Conservation (phyloP, 2,797 vertebrate species). For the Leptatherina wallacei region DNA sequence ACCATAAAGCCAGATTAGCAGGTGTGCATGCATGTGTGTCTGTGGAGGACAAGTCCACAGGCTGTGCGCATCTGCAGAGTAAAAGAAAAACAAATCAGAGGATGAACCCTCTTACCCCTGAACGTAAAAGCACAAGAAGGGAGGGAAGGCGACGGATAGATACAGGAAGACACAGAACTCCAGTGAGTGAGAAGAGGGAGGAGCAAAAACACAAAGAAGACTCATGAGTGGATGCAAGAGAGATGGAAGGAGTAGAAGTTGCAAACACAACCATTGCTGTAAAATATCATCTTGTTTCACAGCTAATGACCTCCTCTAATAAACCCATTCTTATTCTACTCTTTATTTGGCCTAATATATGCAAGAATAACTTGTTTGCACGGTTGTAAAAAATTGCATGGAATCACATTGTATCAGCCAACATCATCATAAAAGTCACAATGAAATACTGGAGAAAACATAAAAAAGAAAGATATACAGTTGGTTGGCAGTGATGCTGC, state of each 20-base stretch:
- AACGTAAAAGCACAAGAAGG: slow-evolving; percentile 31
- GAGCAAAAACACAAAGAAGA: slow-evolving; percentile 4
- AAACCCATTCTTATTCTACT: not conserved
- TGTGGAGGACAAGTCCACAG: slow-evolving; percentile 51
- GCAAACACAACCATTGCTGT: not conserved
- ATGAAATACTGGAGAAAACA: not conserved
- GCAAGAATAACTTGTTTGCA: not conserved
- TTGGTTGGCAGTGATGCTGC: too few relatives aligned
- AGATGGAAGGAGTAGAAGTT: not conserved
- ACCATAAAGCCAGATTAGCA: slow-evolving; percentile 60
- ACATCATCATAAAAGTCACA: not conserved
- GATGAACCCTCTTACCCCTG: slow-evolving; percentile 75
- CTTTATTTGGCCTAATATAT: not conserved
- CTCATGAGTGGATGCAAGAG: slow-evolving; percentile 2
- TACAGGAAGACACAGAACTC: slow-evolving; percentile 12
- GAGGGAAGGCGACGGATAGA: slow-evolving; percentile 32
- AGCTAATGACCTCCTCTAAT: not conserved
- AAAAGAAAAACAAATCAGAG: slow-evolving; percentile 75
- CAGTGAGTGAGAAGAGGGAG: not conserved
- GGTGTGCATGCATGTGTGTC: slow-evolving; percentile 40
- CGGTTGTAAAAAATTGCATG: not conserved
- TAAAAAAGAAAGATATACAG: not conserved
- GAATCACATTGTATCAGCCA: not conserved
- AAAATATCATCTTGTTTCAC: not conserved
- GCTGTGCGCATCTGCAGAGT: slow-evolving; percentile 65